Conservation (phyloP, 2,113 vertebrate species). For the Oryctolagus cuniculus region DNA sequence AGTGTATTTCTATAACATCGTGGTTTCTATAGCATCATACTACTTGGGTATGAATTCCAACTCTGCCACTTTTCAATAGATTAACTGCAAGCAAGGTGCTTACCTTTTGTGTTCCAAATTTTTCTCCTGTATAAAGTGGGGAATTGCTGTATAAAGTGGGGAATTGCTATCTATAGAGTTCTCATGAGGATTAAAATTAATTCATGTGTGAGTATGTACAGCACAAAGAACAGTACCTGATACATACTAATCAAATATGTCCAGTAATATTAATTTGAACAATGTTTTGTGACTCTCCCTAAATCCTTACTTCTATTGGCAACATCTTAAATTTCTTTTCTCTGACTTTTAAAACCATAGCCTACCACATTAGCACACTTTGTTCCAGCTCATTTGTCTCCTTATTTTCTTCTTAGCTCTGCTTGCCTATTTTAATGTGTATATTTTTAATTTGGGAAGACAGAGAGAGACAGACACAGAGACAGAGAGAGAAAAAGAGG, state of each 20-base stretch:
- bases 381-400: not conserved
- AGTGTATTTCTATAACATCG: not conserved
- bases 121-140: not conserved
- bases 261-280: not conserved
- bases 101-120: not conserved
- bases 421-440: no score
- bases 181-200: conserved; percentile 14
- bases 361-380: not conserved
- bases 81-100: not conserved
- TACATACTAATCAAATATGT: not conserved
- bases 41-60: not conserved
- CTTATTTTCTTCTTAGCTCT: conserved; percentile 1
- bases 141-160: not conserved
- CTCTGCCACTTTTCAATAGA: not conserved
- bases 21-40: not conserved
- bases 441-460: no score
- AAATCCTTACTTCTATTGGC: not conserved
- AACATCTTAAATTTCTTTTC: conserved; percentile 2
- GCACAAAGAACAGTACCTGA: not conserved
- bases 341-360: not conserved
- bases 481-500: no score
- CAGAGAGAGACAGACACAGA: no score
- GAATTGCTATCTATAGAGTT: not conserved
- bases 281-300: not conserved
- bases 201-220: not conserved